These are phyloP conservation scores for Corythornis leucogaster DNA, from an alignment of 2,797 vertebrate genomes.

Conservation along the genomic window DNA sequence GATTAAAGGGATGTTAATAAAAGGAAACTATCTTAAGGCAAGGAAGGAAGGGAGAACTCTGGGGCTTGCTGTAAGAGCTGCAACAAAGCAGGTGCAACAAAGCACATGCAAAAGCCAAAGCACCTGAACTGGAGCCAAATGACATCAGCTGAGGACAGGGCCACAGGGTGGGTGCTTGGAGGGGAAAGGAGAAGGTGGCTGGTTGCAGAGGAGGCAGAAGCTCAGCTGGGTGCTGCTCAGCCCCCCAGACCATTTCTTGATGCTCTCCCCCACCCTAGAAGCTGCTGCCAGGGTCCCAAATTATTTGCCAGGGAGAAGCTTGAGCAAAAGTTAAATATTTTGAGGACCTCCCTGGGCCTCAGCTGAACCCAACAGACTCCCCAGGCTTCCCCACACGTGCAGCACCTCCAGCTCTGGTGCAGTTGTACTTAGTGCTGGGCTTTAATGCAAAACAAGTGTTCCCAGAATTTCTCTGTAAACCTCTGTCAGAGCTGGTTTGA, in stretches of 20 bases:
- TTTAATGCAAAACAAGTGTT: fast-evolving
- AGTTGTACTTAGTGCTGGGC: background rate
- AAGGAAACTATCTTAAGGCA: background rate
- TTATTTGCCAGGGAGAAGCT: background rate
- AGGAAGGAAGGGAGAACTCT: background rate
- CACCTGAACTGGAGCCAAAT: background rate
- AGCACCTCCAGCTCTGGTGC: background rate
- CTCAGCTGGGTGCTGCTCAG: background rate
- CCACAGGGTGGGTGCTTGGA: fast-evolving
- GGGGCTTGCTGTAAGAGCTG: background rate
- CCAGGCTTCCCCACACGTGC: fast-evolving
- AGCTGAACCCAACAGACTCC: background rate
- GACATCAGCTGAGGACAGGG: background rate
- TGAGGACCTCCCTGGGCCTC: background rate
- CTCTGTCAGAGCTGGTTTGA: fast-evolving
- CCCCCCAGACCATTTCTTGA: background rate
- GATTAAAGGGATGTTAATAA: background rate
- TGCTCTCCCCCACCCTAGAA: fast-evolving
- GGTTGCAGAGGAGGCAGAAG: background rate
- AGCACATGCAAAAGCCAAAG: background rate
- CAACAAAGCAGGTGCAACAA: background rate
- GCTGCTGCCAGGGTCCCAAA: background rate
- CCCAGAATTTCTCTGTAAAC: fast-evolving
- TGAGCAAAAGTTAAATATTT: background rate
- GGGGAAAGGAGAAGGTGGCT: background rate